Base-by-base conservation (phyloP, 2,888 invertebrate genomes). In the Tupiocoris notatus region DNA sequence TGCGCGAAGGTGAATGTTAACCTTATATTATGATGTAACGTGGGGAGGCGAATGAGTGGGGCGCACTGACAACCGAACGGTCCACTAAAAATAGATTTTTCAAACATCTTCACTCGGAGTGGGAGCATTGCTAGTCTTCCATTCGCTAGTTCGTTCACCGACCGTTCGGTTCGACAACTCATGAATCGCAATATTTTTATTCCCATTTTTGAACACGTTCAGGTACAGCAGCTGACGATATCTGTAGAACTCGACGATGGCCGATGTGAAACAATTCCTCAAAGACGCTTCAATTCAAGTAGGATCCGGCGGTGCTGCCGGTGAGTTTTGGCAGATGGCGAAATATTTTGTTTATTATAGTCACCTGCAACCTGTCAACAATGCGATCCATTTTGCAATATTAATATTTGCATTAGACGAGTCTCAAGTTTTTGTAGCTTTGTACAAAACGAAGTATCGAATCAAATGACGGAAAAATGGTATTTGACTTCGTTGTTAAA, bases 301-400 rank as follows among this genome's bases (percentile, higher is more conserved):
- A 81, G 91, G 90, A 65, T 91, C 96, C 78, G 96, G 96, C 78
- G 96, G 96, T 75, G 93, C 93, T 80, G 96, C 96, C 81, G 94
- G 94, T 84, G 83, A 80, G 80, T 20, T n/a, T n/a, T n/a, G n/a
- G n/a, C n/a, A n/a, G n/a, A n/a, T n/a, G n/a, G n/a, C n/a, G n/a
- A n/a, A n/a, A n/a, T n/a, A n/a, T n/a, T n/a, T n/a, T n/a, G n/a
- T n/a, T n/a, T n/a, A n/a, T n/a, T n/a, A n/a, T n/a, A n/a, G n/a
- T n/a, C n/a, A n/a, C n/a, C n/a, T n/a, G n/a, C n/a, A n/a, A n/a
- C n/a, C n/a, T n/a, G n/a, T n/a, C n/a, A n/a, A n/a, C n/a, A n/a
- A n/a, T n/a, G n/a, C n/a, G n/a, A n/a, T n/a, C n/a, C n/a, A n/a
- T n/a, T n/a, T n/a, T n/a, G n/a, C n/a, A n/a, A n/a, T n/a, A n/a